These are phyloP conservation scores for Dynastes hyllus DNA, from an alignment of 2,888 invertebrate species.

Conservation along the genomic window DNA sequence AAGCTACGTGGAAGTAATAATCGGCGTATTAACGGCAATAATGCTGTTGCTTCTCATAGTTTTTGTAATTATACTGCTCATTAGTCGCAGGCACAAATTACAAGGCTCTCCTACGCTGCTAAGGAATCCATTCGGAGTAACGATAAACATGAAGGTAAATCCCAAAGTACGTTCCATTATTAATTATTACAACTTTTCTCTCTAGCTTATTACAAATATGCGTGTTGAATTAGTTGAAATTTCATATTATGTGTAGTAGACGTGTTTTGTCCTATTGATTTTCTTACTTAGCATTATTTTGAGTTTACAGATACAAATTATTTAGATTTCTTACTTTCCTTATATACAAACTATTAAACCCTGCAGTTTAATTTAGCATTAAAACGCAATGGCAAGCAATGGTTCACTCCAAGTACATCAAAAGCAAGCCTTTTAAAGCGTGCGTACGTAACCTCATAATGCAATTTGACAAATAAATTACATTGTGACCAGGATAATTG, in stretches of 20 bases:
- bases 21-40: slow-evolving; percentile 79
- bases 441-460: too few relatives aligned
- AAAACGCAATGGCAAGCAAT: too few relatives aligned
- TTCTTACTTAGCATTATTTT: not conserved
- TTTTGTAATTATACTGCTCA: slow-evolving; percentile 77
- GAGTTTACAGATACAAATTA: not conserved
- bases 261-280: not conserved
- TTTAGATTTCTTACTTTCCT: too few relatives aligned
- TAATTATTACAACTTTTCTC: slow-evolving; percentile 44
- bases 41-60: slow-evolving; percentile 78
- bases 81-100: slow-evolving; percentile 76
- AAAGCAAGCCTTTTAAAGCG: too few relatives aligned
- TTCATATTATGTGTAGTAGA: slow-evolving; percentile 9
- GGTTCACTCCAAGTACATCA: too few relatives aligned
- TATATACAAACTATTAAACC: too few relatives aligned
- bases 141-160: slow-evolving; percentile 79
- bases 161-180: slow-evolving; percentile 53
- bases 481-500: too few relatives aligned
- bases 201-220: slow-evolving; percentile 27
- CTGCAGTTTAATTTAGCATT: too few relatives aligned
- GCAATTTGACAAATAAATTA: too few relatives aligned
- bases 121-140: slow-evolving; percentile 77
- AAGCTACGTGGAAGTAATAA: slow-evolving; percentile 76
- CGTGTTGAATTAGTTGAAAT: slow-evolving; percentile 5
- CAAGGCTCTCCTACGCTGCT: slow-evolving; percentile 77